phyloP scores from a whole-genome alignment of 2,888 invertebrate species.

The Neoaliturus tenellus region DNA sequence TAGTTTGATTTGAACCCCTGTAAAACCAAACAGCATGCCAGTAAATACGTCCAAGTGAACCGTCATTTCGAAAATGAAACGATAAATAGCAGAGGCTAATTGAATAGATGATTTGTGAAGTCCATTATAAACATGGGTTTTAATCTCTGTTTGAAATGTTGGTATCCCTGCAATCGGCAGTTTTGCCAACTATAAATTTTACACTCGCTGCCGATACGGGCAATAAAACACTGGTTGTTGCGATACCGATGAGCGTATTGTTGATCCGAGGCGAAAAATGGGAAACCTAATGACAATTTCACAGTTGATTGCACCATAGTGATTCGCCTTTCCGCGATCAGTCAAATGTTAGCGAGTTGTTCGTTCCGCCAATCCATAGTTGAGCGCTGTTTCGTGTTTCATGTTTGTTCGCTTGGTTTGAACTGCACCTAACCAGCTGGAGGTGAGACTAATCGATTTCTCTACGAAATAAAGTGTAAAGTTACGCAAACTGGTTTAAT shows the following conservation, averaged over 20 bases:
- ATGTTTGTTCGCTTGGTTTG: not conserved
- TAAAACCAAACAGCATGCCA: no score
- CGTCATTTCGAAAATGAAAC: not conserved
- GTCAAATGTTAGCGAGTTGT: not conserved
- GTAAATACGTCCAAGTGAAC: not conserved
- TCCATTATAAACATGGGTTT: slow-evolving; percentile 11
- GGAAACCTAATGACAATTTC: not conserved
- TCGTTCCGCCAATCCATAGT: not conserved
- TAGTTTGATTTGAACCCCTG: no score
- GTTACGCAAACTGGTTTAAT: not conserved
- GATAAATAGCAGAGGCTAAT: not conserved
- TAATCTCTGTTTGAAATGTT: slow-evolving; percentile 9
- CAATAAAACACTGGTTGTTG: not conserved
- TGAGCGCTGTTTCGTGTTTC: not conserved
- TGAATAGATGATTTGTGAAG: slow-evolving; percentile 33
- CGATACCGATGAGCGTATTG: slow-evolving; percentile 4
- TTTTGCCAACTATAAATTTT: slow-evolving; percentile 31
- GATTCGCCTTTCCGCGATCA: not conserved
- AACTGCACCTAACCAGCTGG: not conserved
- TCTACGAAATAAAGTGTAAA: not conserved
- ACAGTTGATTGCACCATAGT: not conserved
- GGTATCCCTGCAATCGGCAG: not conserved
- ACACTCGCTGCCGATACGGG: not conserved
- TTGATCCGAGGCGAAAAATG: slow-evolving; percentile 1
- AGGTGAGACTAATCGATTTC: not conserved